Evolutionary conservation across 2,113 vertebrate genomes (phyloP), one percentile per base, ranked within the genome.

Genomic region (Miniopterus natalensis): DNA sequence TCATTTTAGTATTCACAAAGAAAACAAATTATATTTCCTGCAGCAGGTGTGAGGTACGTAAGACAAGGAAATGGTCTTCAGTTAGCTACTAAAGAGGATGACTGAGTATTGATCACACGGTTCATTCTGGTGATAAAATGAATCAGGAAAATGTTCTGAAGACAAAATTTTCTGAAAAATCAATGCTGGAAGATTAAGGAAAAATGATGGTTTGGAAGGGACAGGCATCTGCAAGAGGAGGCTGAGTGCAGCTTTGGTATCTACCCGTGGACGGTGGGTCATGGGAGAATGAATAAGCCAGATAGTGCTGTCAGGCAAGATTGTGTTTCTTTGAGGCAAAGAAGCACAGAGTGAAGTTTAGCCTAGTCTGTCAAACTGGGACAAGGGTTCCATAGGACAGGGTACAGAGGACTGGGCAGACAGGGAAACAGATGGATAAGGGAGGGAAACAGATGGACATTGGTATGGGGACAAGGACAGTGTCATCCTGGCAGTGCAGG

Each of bases 121-220:
- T 84, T 75, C 23, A 29, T 79, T 91, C 8, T 84, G 51, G 10
- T 74, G 68, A 59, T 40, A 45, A 71, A 55, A 42, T 65, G 47
- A 88, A 80, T 87, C 27, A 94, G 81, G 51, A 75, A 84, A 85
- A 18, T n/a, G 14, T 90, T 83, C 20, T 17, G 47, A 87, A 61
- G 59, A 49, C 15, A 86, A 53, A 27, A 18, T 65, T 59, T 29
- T 45, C 49, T 53, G 45, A 65, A 88, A 47, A 36, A 14, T 31
- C 47, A 70, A 18, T 78, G 10, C 23, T 51, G 0, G 47, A 51
- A 61, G 21, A 68, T 57, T 49, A 14, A 49, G 59, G 73, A 73
- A 66, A 36, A 84, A n/a, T 9, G 12, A 14, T 25, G 45, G 0
- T 21, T 25, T 85, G 20, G 17, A 73, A 88, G 23, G 20, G 57